Evolutionary conservation across 2,113 vertebrate species (phyloP), one percentile per base, ranked within the genome.

Genomic region (Indicator indicator): DNA sequence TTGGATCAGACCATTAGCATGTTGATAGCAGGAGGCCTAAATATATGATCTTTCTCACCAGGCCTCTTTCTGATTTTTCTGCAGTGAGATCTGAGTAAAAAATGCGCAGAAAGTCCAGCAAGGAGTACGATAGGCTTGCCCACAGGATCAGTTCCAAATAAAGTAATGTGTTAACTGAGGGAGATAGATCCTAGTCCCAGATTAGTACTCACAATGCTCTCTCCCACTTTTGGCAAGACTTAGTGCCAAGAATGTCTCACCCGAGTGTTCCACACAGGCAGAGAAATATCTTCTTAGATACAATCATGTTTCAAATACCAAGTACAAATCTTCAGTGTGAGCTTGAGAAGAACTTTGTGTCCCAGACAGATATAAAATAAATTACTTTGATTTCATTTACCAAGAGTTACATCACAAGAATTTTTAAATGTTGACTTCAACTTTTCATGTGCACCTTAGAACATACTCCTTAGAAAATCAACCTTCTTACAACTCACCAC

Each of bases 1-100:
- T 67, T 10, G 4, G 14, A 50, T 52, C 6, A 87, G 42, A 21
- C 7, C 0, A 0, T 12, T 30, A 38, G 16, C 18, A 54, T 4
- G 5, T 42, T 28, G 67, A 8, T 14, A 55, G 20, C 20, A 24
- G 21, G 12, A 72, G 10, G 8, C 17, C 8, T 79, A 16, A 10
- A 36, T 42, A 59, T 36, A 60, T n/a, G 21, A 3, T 36, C 24
- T 26, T 19, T 58, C 38, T 67, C 19, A 50, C 26, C 12, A 36
- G 5, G 10, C 27, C 36, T 64, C 11, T 42, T 79, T 55, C 26
- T 52, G 8, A 2, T 85, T 68, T 72, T 62, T 54, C 16, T 68
- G 18, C 18, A 26, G 14, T 38, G 24, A 68, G n/a, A 44, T 79
- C 28, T 72, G 24, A 46, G 11, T 28, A 19, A 28, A 26, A 59